A percentile compares a stretch with the other conserved stretches of the same genome.
These are phyloP conservation scores for Branchinecta lynchi DNA, from an alignment of 1,140 invertebrate species.

Conservation along the genomic window DNA sequence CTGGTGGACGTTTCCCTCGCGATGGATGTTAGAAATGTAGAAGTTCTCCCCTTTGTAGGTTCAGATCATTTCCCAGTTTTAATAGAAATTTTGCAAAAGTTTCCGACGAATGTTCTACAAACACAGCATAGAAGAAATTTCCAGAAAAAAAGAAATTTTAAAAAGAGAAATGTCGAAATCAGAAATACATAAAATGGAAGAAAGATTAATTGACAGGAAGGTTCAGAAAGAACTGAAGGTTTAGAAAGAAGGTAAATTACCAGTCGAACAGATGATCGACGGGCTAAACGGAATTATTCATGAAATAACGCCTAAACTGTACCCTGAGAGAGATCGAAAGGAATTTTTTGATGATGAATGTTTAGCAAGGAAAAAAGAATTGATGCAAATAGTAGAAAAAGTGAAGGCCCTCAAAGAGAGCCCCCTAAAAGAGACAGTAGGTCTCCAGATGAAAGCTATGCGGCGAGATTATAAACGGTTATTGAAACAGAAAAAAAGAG, in stretches of 20 bases:
- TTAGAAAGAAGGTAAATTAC: constrained; percentile 2
- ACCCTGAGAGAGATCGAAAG: not conserved
- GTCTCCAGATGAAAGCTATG: constrained; percentile 2
- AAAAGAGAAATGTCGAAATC: constrained; percentile 11
- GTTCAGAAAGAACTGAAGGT: not conserved
- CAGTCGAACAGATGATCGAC: constrained; percentile 4
- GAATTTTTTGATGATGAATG: constrained; percentile 12
- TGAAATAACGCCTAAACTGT: constrained; percentile 8
- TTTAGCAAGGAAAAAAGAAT: constrained; percentile 2
- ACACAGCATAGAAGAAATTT: too few relatives aligned
- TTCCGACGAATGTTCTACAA: too few relatives aligned
- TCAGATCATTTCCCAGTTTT: too few relatives aligned
- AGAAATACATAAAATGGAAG: constrained; percentile 4
- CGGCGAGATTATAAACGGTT: constrained; percentile 8
- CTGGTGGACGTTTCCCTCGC: too few relatives aligned
- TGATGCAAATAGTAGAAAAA: constrained; percentile 6
- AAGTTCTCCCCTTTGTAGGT: too few relatives aligned
- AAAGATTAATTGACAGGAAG: constrained; percentile 7
- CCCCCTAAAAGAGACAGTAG: constrained; percentile 10
- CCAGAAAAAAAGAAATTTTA: constrained; percentile 2
- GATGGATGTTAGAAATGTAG: too few relatives aligned
- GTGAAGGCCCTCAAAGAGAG: constrained; percentile 7
- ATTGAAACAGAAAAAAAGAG: constrained; percentile 8
- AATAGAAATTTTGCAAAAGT: too few relatives aligned
- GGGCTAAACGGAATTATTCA: constrained; percentile 11